Evolutionary conservation across 2,888 invertebrate genomes (phyloP), one percentile per base, ranked within the genome.

Genomic region (Caenorhabditis zanzibari): DNA sequence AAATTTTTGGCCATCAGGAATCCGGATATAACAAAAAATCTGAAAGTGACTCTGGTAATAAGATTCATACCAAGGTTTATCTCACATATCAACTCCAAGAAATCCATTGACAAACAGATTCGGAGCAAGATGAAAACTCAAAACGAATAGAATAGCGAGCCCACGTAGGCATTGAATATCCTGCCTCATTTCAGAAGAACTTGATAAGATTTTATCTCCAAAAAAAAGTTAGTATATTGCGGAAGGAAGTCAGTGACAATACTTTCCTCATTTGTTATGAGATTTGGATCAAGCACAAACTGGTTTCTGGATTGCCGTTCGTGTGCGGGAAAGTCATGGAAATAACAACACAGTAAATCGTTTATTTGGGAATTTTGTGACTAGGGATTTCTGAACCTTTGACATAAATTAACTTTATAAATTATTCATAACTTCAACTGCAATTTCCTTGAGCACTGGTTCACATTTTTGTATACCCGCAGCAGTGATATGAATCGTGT

Each of bases 1-100:
- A 82, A 26, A 19, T 59, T 77, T 24, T 41, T 54, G 3, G 76
- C 76, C 82, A 82, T 82, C 19, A 82, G 35, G 54, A 72, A 82
- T 1, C 82, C 82, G 2, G 82, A 82, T 19, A 82, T 63, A 1
- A 82, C 82, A 61, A 82, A 82, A 38, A 82, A 82, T 68, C 82
- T 82, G 56, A 22, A 59, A 24, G n/a, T n/a, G n/a, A 28, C 9
- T 10, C 14, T 28, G 10, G 14, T 16, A 22, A 12, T 22, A 16
- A n/a, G 32, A 22, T 22, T 19, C 5, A 16, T 24, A 28, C 9
- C 2, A 26, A 24, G n/a, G 12, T 22, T 41, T 7, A 22, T 35
- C 76, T 76, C 24, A 76, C 82, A 76, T 61, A 47, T 82, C 82
- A 22, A 82, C 82, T 71, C 82, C 82, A 0, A 82, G 66, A 32